Percentiles rank a stretch among this genome's conserved stretches.
phyloP scores from a whole-genome alignment of 2,113 vertebrate species.

The Narcine bancroftii region DNA sequence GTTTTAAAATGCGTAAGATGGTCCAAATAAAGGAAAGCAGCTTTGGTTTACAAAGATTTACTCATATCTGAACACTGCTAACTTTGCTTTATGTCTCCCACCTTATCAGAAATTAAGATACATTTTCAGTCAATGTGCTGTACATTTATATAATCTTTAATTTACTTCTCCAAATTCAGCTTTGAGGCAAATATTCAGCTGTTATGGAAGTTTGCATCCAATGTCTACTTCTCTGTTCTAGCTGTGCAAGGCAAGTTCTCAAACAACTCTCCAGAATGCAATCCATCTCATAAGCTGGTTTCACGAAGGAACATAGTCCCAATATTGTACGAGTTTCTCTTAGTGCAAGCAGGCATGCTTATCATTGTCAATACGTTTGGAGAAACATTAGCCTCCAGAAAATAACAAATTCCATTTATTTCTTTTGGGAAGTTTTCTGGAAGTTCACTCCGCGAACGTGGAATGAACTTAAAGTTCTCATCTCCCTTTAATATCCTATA shows the following conservation, averaged over 20 bases:
- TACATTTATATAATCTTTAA: neutral
- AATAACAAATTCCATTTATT: constrained; percentile 94
- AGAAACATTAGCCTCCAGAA: constrained; percentile 82
- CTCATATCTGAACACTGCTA: neutral
- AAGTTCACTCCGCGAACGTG: constrained; percentile 90
- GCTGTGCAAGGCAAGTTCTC: constrained; percentile 59
- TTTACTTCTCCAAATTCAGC: neutral
- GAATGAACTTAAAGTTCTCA: constrained; percentile 82
- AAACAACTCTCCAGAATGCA: constrained; percentile 55
- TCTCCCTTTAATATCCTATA: constrained; percentile 85
- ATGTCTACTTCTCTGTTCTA: constrained; percentile 32
- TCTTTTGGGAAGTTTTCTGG: constrained; percentile 98
- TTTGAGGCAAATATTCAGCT: neutral
- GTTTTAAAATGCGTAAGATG: neutral
- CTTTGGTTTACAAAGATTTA: constrained; percentile 14
- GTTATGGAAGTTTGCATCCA: neutral
- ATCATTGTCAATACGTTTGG: constrained; percentile 74
- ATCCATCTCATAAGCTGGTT: constrained; percentile 82
- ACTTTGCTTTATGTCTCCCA: neutral
- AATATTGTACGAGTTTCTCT: constrained; percentile 93
- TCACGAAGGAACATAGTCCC: constrained; percentile 98
- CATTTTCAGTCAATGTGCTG: neutral
- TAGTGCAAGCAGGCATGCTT: constrained; percentile 75
- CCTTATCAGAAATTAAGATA: neutral
- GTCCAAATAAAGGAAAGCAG: neutral